These are phyloP conservation scores for Anaspis maculata DNA, from an alignment of 2,888 invertebrate genomes.

Conservation along the genomic window DNA sequence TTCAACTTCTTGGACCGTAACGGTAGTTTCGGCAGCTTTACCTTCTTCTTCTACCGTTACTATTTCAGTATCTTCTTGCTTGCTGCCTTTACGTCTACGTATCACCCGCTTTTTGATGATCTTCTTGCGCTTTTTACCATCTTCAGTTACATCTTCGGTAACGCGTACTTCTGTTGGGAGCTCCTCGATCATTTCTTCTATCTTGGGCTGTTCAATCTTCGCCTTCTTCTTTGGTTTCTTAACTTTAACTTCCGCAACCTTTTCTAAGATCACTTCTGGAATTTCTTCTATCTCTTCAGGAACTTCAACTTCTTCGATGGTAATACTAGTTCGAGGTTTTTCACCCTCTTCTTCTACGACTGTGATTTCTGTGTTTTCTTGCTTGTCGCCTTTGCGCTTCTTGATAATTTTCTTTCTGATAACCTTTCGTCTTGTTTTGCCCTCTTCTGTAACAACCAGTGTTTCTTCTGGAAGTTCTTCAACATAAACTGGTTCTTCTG, in stretches of 20 bases:
- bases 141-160: no score
- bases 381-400: conserved; percentile 30
- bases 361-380: conserved; percentile 39
- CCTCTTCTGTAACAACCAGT: conserved; percentile 34
- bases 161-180: no score
- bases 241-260: conserved; percentile 8
- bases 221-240: conserved; percentile 8
- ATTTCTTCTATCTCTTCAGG: conserved; percentile 24
- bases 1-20: conserved; percentile 22
- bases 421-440: conserved; percentile 36
- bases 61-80: conserved; percentile 35
- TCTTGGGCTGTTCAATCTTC: no score
- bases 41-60: conserved; percentile 32
- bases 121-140: no score
- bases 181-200: no score
- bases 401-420: conserved; percentile 28
- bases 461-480: conserved; percentile 28
- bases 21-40: conserved; percentile 30
- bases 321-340: conserved; percentile 30
- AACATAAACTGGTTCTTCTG: no score
- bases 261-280: conserved; percentile 22
- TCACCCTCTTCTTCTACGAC: conserved; percentile 33
- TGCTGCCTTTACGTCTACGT: conserved; percentile 21
- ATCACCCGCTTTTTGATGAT: neutral
- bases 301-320: conserved; percentile 25